These are phyloP conservation scores for Eptesicus fuscus DNA, from an alignment of 2,113 vertebrate species.

Conservation along the genomic window DNA sequence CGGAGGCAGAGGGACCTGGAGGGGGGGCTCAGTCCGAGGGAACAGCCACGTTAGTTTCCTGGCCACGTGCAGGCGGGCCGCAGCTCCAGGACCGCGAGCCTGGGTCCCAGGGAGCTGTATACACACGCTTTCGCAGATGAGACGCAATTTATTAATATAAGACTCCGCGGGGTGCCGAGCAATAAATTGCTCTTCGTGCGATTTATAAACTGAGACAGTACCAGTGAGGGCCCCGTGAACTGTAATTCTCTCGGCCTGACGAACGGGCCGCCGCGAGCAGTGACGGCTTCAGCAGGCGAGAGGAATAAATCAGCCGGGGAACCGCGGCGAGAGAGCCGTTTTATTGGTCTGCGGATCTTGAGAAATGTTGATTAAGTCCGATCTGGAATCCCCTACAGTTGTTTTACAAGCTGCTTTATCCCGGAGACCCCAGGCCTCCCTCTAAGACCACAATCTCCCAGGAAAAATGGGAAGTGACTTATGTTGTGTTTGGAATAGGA, in stretches of 20 bases:
- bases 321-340: conserved; percentile 62
- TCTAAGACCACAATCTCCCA: conserved; percentile 37
- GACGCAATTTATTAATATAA: conserved; percentile 78
- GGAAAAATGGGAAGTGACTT: conserved; percentile 44
- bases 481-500: neutral
- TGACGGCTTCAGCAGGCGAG: conserved; percentile 57
- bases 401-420: conserved; percentile 69
- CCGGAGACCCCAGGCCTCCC: conserved; percentile 36
- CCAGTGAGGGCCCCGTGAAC: conserved; percentile 54
- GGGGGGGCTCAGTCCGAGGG: neutral
- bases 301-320: conserved; percentile 73
- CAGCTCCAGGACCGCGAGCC: neutral
- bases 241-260: conserved; percentile 75
- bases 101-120: conserved; percentile 68
- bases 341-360: conserved; percentile 68
- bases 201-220: conserved; percentile 75
- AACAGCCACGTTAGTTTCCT: neutral
- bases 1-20: conserved; percentile 6
- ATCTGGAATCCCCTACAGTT: conserved; percentile 60
- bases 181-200: conserved; percentile 77
- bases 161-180: conserved; percentile 68
- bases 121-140: conserved; percentile 75
- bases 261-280: conserved; percentile 64
- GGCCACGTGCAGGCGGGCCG: neutral
- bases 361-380: conserved; percentile 74